phyloP scores from a whole-genome alignment of 2,113 vertebrate genomes.

The Coturnix japonica region DNA sequence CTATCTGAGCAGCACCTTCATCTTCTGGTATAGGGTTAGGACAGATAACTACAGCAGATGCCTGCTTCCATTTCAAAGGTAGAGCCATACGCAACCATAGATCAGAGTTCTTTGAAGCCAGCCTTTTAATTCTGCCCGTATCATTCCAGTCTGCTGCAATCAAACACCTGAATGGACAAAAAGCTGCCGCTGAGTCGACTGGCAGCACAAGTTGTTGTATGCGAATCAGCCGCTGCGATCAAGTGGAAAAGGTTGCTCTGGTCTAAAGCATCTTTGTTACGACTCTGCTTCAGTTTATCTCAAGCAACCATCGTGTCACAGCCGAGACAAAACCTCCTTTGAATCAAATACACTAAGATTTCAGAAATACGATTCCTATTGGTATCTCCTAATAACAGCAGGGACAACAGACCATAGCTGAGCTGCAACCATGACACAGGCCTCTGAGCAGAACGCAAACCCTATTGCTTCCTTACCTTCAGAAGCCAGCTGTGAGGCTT shows the following conservation, averaged over 20 bases:
- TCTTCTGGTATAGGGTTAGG: background rate
- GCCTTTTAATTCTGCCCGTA: background rate
- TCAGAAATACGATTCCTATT: background rate
- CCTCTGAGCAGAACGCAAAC: background rate
- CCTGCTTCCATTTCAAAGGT: background rate
- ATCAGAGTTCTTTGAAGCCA: background rate
- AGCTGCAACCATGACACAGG: rapidly evolving
- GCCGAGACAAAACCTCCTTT: background rate
- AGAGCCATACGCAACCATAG: background rate
- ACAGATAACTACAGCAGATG: background rate
- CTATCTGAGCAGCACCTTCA: rapidly evolving
- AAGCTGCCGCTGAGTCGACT: background rate
- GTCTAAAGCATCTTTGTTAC: background rate
- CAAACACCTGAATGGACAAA: slow-evolving; percentile 27
- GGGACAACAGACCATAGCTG: background rate
- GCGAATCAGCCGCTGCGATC: background rate
- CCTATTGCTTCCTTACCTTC: background rate
- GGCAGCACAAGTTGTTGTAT: background rate
- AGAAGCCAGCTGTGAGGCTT: background rate
- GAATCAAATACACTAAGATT: background rate
- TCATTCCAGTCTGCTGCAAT: background rate
- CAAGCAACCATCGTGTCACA: background rate
- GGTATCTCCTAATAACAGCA: background rate
- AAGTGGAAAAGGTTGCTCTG: background rate
- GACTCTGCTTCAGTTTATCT: slow-evolving; percentile 29